Percentiles rank a stretch among this genome's conserved stretches.
Conservation (phyloP, 1,140 invertebrate genomes). For the Ganaspis sp. region DNA sequence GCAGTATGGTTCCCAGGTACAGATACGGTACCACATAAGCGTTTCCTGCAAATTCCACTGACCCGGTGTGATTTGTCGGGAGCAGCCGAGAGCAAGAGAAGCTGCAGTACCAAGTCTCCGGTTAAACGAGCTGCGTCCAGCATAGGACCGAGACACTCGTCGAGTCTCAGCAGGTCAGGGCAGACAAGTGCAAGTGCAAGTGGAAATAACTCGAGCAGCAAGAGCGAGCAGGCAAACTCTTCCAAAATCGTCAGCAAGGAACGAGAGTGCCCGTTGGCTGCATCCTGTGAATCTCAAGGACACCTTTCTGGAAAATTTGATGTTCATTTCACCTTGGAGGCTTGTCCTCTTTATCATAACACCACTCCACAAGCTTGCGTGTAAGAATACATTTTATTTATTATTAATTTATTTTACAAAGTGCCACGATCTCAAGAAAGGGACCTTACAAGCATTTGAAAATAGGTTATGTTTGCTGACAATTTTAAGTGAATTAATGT, state of each 20-base stretch:
- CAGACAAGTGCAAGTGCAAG: slow-evolving; percentile 59
- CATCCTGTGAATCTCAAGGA: slow-evolving; percentile 89
- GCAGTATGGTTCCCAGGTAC: slow-evolving; percentile 58
- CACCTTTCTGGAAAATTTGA: slow-evolving; percentile 91
- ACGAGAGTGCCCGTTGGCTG: slow-evolving; percentile 88
- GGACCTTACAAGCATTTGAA: too few species aligned
- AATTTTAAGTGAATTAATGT: too few species aligned
- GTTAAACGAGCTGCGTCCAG: slow-evolving; percentile 78
- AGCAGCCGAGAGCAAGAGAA: slow-evolving; percentile 74
- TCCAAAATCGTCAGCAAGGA: slow-evolving; percentile 77
- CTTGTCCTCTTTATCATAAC: slow-evolving; percentile 94
- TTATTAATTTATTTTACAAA: slow-evolving; percentile 37
- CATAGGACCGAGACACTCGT: slow-evolving; percentile 57
- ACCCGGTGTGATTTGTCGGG: slow-evolving; percentile 53
- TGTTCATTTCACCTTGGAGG: slow-evolving; percentile 90
- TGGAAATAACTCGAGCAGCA: slow-evolving; percentile 55
- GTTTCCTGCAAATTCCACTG: slow-evolving; percentile 53
- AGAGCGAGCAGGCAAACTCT: slow-evolving; percentile 67
- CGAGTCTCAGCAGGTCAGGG: slow-evolving; percentile 53
- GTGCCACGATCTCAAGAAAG: too few species aligned
- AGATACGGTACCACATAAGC: slow-evolving; percentile 52
- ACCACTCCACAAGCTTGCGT: slow-evolving; percentile 89
- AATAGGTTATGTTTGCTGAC: too few species aligned
- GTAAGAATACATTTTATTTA: slow-evolving; percentile 76
- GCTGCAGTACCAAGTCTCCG: slow-evolving; percentile 77